Evolutionary conservation across 1,140 invertebrate species (phyloP).

Genomic region (Aethina tumida): DNA sequence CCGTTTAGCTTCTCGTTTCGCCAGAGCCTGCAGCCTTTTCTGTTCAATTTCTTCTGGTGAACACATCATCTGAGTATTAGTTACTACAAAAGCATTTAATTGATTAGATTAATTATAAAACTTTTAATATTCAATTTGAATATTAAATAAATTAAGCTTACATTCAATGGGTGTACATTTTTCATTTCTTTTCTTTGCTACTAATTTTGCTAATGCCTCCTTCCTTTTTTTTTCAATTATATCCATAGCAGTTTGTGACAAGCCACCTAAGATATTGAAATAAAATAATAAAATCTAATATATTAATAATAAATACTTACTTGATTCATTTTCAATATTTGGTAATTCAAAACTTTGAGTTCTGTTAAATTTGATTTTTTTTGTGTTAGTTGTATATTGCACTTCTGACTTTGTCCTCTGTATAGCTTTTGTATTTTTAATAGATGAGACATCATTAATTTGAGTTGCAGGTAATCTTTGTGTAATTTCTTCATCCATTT

Average conservation of each 20-base stretch:
- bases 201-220: constrained; percentile 28
- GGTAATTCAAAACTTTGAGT: constrained; percentile 25
- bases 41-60: constrained; percentile 30
- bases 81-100: too few relatives aligned
- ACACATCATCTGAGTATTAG: constrained; percentile 13
- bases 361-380: constrained; percentile 21
- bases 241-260: constrained; percentile 11
- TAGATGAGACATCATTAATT: constrained; percentile 12
- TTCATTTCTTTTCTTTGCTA: constrained; percentile 26
- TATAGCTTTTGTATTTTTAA: constrained; percentile 17
- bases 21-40: constrained; percentile 29
- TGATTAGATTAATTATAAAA: too few relatives aligned
- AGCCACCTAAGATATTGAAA: not conserved
- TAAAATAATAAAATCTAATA: constrained; percentile 3
- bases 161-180: constrained; percentile 2
- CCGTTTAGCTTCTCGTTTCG: constrained; percentile 28
- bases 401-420: constrained; percentile 12
- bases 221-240: constrained; percentile 31
- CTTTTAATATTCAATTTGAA: not conserved
- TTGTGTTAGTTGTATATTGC: not conserved
- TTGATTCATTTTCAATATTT: constrained; percentile 8
- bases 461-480: constrained; percentile 7
- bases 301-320: not conserved
- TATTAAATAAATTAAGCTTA: constrained; percentile 2
- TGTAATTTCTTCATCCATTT: constrained; percentile 17